phyloP scores from a whole-genome alignment of 2,797 vertebrate genomes.

The Rhinogobio ventralis region DNA sequence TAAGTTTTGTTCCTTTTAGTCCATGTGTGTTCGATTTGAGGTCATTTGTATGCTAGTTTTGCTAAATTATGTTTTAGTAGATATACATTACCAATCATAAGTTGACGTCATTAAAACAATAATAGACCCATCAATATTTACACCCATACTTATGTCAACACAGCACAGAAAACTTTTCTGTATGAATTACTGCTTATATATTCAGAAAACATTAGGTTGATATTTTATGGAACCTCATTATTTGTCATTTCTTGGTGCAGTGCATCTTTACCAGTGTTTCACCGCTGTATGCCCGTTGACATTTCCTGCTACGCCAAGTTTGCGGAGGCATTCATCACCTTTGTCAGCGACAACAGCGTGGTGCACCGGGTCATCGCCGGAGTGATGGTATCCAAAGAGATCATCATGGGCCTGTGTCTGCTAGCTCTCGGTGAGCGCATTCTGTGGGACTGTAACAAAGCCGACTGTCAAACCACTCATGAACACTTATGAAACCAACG shows the following conservation, averaged over 20 bases:
- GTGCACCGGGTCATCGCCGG: constrained; percentile 92
- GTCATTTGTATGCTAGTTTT: neutral
- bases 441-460: neutral
- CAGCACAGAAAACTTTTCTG: neutral
- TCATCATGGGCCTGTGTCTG: constrained; percentile 97
- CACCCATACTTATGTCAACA: neutral
- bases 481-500: neutral
- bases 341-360: constrained; percentile 94
- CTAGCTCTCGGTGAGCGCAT: constrained; percentile 88
- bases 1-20: neutral
- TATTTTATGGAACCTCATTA: neutral
- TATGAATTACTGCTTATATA: neutral
- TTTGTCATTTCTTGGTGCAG: constrained; percentile 59
- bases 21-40: neutral
- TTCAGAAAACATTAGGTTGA: neutral
- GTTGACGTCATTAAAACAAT: neutral
- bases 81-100: neutral
- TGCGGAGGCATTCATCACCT: constrained; percentile 91
- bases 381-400: constrained; percentile 98
- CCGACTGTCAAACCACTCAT: neutral
- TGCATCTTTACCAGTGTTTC: constrained; percentile 88
- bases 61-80: neutral
- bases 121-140: neutral
- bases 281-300: constrained; percentile 93
- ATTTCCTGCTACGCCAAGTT: constrained; percentile 92